These are phyloP conservation scores for Odontamblyopus rebecca DNA, from an alignment of 2,797 vertebrate genomes.

Conservation along the genomic window DNA sequence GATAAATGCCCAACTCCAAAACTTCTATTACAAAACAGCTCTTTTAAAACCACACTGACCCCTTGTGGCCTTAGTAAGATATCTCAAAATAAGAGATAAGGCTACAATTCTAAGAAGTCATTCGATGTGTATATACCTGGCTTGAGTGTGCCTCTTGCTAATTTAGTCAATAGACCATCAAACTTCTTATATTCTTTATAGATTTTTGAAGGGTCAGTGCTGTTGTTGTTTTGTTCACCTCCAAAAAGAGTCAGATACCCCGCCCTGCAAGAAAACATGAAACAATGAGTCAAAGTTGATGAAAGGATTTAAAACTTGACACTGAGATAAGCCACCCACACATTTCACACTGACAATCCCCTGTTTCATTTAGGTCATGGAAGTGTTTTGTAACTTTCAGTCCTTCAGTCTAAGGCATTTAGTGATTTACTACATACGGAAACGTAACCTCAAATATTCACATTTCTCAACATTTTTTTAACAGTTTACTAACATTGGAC, in stretches of 20 bases:
- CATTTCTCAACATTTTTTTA: conserved; percentile 19
- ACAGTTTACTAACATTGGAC: conserved; percentile 64
- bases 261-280: conserved; percentile 64
- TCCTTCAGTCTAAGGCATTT: not conserved
- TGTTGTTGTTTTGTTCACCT: conserved; percentile 70
- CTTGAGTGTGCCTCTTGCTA: conserved; percentile 79
- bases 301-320: conserved; percentile 7
- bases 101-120: not conserved
- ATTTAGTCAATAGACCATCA: conserved; percentile 80
- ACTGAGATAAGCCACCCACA: conserved; percentile 24
- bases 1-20: too few relatives aligned
- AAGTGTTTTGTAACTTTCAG: not conserved
- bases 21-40: too few relatives aligned
- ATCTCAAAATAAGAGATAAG: too few relatives aligned
- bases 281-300: not conserved
- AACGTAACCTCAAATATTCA: conserved; percentile 13
- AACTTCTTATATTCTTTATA: conserved; percentile 79
- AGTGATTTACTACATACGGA: not conserved
- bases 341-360: not conserved
- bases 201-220: conserved; percentile 64
- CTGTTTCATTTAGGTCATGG: conserved; percentile 25
- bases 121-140: conserved; percentile 60
- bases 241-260: conserved; percentile 86
- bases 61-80: not conserved
- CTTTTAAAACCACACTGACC: too few relatives aligned